Conservation (phyloP, 2,888 invertebrate species). For the Leptinotarsa juncta region DNA sequence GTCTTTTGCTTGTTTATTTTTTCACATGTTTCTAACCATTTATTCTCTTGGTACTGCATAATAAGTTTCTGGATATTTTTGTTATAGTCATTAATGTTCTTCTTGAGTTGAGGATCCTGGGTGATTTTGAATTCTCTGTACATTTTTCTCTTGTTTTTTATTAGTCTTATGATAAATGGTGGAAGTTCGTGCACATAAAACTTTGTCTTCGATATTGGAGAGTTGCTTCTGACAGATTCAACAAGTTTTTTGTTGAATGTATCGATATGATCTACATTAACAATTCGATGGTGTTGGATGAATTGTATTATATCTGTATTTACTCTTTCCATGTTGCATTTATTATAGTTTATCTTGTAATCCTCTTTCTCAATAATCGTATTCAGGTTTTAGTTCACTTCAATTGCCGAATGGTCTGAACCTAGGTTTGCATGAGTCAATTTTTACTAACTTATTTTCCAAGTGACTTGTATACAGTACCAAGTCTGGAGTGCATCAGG, state of each 20-base stretch:
- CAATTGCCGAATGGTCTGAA: neutral
- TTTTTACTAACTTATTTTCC: neutral
- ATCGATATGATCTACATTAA: neutral
- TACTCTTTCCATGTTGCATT: neutral
- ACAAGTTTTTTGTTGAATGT: neutral
- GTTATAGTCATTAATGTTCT: neutral
- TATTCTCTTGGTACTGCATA: neutral
- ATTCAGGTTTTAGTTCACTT: neutral
- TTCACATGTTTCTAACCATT: neutral
- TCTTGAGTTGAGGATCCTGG: neutral
- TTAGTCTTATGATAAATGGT: neutral
- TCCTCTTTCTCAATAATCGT: neutral
- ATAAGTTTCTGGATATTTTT: neutral
- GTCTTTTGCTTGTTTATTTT: neutral
- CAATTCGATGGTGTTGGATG: neutral
- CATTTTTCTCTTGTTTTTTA: constrained; percentile 1
- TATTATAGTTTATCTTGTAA: neutral
- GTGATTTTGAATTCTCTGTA: neutral
- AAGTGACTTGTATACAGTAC: neutral
- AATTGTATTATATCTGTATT: neutral
- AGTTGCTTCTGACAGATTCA: neutral
- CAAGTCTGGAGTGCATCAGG: neutral
- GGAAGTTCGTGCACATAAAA: constrained; percentile 2
- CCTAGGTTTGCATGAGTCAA: neutral
- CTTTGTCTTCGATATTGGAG: neutral